Evolutionary conservation across 2,888 invertebrate species (phyloP), one percentile per base, ranked within the genome.

Genomic region (Drosophila leonis): DNA sequence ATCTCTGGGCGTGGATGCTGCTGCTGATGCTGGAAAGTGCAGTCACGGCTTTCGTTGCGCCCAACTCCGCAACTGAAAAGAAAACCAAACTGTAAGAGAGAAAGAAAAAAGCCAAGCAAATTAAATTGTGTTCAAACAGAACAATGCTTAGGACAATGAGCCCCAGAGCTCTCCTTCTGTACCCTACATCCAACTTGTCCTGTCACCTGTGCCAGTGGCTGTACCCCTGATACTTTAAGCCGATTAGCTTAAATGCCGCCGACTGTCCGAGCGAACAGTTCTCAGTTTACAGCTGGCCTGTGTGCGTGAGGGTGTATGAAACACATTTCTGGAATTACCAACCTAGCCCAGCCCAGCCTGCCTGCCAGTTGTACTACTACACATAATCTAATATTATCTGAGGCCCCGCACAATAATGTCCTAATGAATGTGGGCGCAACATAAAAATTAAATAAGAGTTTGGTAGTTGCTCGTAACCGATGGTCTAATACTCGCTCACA

Each of bases 381-480:
- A 48, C 70, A 87, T 89, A 84, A 89, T 89, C 82, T 84, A 89
- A 84, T 89, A 87, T 86, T 89, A 82, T 78, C 84, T 71, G 55
- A 65, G 73, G 57, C 66, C 60, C 64, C 61, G 82, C 78, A 89
- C 80, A 89, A 87, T 89, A 77, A 87, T 87, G 73, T 57, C 64
- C 67, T 87, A 89, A 89, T 84, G 82, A 84, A 86, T 86, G 83
- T 83, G 83, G 69, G 72, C 64, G 49, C 44, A 61, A 39, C 41
- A 42, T 61, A 15, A 27, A 62, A 57, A 49, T 31, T 39, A 27
- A n/a, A 39, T 54, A 39, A n/a, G 39, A 35, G 10, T 27, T 13
- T 6, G 8, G 27, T 24, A 37, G 27, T 18, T 29, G n/a, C 10
- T 2, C n/a, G 27, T 27, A 37, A 4, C 37, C n/a, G 18, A n/a